Evolutionary conservation across 1,140 invertebrate genomes (phyloP).

Genomic region (Drosophila grimshawi): DNA sequence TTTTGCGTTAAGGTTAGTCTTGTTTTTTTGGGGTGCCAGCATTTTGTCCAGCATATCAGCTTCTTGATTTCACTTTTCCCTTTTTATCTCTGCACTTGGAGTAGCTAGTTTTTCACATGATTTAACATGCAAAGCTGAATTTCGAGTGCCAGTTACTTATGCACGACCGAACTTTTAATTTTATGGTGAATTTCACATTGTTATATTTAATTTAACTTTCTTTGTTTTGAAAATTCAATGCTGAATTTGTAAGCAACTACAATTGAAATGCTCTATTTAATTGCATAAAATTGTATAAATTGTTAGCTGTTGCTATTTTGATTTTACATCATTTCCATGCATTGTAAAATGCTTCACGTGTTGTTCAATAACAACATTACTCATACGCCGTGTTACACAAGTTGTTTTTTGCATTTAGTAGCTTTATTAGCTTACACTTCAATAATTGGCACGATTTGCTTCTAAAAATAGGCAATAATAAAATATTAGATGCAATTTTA

Average conservation of each 20-base stretch:
- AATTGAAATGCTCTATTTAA: constrained; percentile 2
- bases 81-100: constrained; percentile 12
- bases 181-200: constrained; percentile 13
- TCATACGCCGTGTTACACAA: constrained; percentile 20
- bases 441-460: constrained; percentile 25
- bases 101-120: constrained; percentile 58
- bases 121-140: constrained; percentile 56
- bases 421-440: neutral
- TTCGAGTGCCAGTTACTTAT: constrained; percentile 21
- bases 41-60: constrained; percentile 22
- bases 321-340: constrained; percentile 1
- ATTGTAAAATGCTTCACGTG: constrained; percentile 2
- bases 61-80: constrained; percentile 8
- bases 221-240: neutral
- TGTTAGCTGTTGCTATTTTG: constrained; percentile 1
- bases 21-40: constrained; percentile 9
- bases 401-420: constrained; percentile 8
- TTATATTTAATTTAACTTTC: neutral
- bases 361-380: constrained; percentile 10
- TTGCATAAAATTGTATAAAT: neutral
- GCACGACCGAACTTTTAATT: constrained; percentile 27
- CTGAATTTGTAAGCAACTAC: neutral
- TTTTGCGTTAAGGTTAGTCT: constrained; percentile 35
- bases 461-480: constrained; percentile 39
- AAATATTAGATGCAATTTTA: constrained; percentile 20